Percentiles rank a stretch among this genome's conserved stretches.
Evolutionary conservation across 1,140 invertebrate species (phyloP).

Genomic region (Bombus cullumanus): DNA sequence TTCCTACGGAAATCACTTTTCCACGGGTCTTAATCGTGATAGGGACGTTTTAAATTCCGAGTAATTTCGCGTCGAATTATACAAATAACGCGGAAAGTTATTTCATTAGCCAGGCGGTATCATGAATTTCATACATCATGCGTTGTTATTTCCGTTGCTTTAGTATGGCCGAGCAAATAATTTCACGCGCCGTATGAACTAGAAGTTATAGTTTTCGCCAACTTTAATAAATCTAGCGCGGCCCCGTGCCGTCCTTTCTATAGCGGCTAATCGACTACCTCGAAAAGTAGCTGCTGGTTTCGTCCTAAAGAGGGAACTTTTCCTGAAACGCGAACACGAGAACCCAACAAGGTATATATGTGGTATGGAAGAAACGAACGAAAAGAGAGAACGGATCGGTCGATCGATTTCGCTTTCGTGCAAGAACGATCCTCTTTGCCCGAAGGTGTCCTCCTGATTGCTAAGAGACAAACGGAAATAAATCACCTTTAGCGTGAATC

Average conservation of each 20-base stretch:
- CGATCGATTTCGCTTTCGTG: constrained; percentile 19
- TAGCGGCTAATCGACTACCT: neutral
- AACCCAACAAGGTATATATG: neutral
- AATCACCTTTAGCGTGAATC: constrained; percentile 34
- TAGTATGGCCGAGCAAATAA: constrained; percentile 9
- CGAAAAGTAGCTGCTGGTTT: neutral
- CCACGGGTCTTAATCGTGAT: neutral
- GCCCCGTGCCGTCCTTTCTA: neutral
- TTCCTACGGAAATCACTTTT: neutral
- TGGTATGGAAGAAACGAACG: neutral
- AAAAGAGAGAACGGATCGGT: neutral
- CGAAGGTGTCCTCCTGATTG: constrained; percentile 49
- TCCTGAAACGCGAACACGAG: neutral
- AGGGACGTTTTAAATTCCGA: neutral
- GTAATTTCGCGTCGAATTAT: neutral
- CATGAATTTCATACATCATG: neutral
- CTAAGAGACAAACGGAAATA: constrained; percentile 53
- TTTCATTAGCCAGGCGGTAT: constrained; percentile 17
- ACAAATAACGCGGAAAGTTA: constrained; percentile 36
- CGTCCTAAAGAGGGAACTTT: neutral
- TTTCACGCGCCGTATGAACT: constrained; percentile 16
- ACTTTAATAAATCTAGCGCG: constrained; percentile 15
- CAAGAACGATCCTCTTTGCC: neutral
- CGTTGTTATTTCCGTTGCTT: constrained; percentile 26
- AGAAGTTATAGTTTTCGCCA: neutral